A percentile compares a stretch with the other conserved stretches of the same genome.
These are phyloP conservation scores for Atethmia centrago DNA, from an alignment of 2,888 invertebrate species.

Conservation along the genomic window DNA sequence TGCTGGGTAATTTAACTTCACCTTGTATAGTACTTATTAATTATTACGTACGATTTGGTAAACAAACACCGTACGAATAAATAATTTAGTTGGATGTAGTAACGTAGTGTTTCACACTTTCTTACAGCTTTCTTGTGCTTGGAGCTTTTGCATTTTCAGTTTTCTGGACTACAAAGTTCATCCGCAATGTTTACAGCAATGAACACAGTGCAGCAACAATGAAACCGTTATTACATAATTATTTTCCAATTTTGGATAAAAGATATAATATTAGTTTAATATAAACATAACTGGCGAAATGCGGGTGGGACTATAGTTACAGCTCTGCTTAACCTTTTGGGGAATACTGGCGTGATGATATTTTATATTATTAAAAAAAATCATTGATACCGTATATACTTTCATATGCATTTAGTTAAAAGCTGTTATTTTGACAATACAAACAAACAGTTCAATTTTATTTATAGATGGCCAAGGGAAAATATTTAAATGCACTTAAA, in stretches of 20 bases:
- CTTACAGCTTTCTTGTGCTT: conserved; percentile 40
- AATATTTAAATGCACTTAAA: not conserved
- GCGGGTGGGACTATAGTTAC: not conserved
- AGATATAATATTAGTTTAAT: not conserved
- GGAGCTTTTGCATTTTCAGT: conserved; percentile 43
- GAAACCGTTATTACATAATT: conserved; percentile 27
- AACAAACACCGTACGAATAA: not conserved
- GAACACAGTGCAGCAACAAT: not conserved
- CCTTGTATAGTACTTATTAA: not conserved
- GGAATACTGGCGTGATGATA: not conserved
- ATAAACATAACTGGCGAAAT: not conserved
- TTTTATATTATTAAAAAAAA: not conserved
- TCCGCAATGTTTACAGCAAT: conserved; percentile 6
- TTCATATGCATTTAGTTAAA: too few species aligned
- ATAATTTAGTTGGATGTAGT: not conserved
- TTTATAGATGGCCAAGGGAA: too few species aligned
- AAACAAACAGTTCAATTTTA: too few species aligned
- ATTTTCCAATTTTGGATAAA: conserved; percentile 34
- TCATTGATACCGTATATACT: not conserved
- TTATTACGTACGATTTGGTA: too few species aligned
- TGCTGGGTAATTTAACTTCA: not conserved
- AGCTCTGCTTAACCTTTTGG: not conserved
- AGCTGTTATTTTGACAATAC: too few species aligned
- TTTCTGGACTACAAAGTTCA: conserved; percentile 41
- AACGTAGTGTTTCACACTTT: conserved; percentile 32